phyloP scores from a whole-genome alignment of 1,140 invertebrate species.

The Megathymus violae region DNA sequence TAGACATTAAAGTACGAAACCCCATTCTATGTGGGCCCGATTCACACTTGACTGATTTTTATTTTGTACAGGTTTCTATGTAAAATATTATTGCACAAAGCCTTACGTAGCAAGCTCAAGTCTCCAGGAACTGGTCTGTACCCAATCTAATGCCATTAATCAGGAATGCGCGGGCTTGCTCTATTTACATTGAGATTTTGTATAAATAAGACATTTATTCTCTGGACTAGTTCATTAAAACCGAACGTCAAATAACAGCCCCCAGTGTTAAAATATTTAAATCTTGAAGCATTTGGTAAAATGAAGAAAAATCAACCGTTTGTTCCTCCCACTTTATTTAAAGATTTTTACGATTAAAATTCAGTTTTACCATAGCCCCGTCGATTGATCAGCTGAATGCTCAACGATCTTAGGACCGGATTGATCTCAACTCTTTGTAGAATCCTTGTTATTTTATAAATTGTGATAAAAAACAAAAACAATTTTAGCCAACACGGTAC shows the following conservation, averaged over 20 bases:
- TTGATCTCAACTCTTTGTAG: too few relatives aligned
- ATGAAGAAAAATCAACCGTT: background rate
- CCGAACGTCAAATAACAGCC: background rate
- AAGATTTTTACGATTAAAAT: too few relatives aligned
- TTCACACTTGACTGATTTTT: background rate
- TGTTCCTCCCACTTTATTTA: too few relatives aligned
- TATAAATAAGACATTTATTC: conserved; percentile 14
- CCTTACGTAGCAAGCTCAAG: background rate
- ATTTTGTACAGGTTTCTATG: background rate
- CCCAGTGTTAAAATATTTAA: too few relatives aligned
- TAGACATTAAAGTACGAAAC: too few relatives aligned
- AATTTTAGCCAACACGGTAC: too few relatives aligned
- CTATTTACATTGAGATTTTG: conserved; percentile 16
- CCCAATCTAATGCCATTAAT: conserved; percentile 14
- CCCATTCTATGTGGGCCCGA: background rate
- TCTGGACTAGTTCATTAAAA: background rate
- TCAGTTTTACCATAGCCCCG: too few relatives aligned
- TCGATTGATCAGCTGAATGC: too few relatives aligned
- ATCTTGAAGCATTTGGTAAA: background rate
- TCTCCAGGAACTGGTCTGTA: conserved; percentile 8
- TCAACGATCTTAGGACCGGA: too few relatives aligned
- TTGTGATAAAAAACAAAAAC: too few relatives aligned
- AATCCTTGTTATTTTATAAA: too few relatives aligned
- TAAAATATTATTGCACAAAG: background rate
- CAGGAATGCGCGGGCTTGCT: conserved; percentile 11